Base-by-base conservation (phyloP, 2,888 invertebrate species). In the Drosophila fungiperda region DNA sequence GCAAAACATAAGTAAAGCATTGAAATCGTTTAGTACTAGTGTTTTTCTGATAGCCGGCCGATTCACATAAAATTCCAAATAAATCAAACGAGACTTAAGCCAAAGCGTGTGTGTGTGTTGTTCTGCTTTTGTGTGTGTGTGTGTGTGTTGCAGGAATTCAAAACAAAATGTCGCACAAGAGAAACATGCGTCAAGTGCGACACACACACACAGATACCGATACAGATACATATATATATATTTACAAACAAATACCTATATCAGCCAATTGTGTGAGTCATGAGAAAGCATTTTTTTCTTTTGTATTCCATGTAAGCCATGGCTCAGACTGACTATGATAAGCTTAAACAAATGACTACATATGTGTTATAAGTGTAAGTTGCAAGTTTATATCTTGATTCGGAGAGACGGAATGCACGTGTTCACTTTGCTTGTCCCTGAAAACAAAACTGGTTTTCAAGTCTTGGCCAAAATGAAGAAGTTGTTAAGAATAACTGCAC, bases 11-110 rank as follows among this genome's bases (percentile, higher is more conserved):
- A 12, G 55, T 53, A 12, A 36, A 45, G 20, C 54, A 38, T 20
- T 52, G 11, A 49, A 66, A 66, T 60, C 55, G 45, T 68, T 67
- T 52, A 59, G 54, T 38, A 61, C 75, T 82, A 82, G 78, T 69
- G 49, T 49, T 49, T 62, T 65, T 52, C 52, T 61, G 72, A 74
- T 78, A 67, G 58, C 68, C 38, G 23, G 12, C 26, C 29, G 42
- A 45, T 7, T 20, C 32, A 48, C 33, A 36, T 29, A 11, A 45
- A 55, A 63, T 60, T 65, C 48, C 65, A 50, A 61, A 58, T 64
- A 62, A 81, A 64, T 45, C 59, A 17, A 40, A 55, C 53, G 17
- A 42, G 49, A 57, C 26, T 69, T 50, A 20, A 17, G 38, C 29
- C 42, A 35, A 52, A 5, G 6, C 6, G 29, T 29, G 29, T n/a